Percentiles rank a stretch among this genome's conserved stretches.
phyloP scores from a whole-genome alignment of 2,113 vertebrate species.

The Bujurquina vittata region DNA sequence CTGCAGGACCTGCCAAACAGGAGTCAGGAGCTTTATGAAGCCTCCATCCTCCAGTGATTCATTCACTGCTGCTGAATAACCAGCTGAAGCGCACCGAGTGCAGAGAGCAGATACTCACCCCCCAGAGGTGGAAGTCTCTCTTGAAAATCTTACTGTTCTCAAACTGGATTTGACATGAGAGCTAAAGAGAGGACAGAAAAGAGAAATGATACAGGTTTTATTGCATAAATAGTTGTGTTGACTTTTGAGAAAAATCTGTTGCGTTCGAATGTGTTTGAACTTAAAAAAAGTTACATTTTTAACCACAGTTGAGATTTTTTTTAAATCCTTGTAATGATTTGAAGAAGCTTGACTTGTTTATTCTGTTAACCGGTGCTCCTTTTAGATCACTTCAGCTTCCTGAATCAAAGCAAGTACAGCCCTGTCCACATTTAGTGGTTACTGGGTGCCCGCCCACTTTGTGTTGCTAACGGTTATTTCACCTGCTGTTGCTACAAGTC shows the following conservation, averaged over 20 bases:
- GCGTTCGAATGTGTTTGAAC: background rate
- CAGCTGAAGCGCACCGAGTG: background rate
- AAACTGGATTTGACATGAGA: constrained; percentile 88
- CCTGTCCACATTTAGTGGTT: background rate
- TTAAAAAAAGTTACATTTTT: too few species aligned
- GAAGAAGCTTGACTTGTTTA: background rate
- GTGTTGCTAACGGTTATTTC: background rate
- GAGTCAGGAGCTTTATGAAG: rapidly evolving
- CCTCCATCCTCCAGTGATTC: background rate
- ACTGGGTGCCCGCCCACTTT: background rate
- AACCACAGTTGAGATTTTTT: too few species aligned
- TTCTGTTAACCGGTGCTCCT: background rate
- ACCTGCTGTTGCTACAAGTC: background rate
- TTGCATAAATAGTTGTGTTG: background rate
- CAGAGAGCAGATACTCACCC: constrained; percentile 81
- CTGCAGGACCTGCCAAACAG: background rate
- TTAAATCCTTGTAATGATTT: too few species aligned
- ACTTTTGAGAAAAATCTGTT: background rate
- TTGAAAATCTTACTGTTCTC: constrained; percentile 89
- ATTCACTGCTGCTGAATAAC: background rate
- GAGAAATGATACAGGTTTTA: background rate
- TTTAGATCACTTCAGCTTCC: background rate
- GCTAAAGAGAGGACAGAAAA: constrained; percentile 71
- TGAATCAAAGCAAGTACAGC: background rate
- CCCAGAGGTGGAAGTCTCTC: constrained; percentile 90